Base-by-base conservation (phyloP, 2,888 invertebrate species). In the Xestobium rufovillosum region DNA sequence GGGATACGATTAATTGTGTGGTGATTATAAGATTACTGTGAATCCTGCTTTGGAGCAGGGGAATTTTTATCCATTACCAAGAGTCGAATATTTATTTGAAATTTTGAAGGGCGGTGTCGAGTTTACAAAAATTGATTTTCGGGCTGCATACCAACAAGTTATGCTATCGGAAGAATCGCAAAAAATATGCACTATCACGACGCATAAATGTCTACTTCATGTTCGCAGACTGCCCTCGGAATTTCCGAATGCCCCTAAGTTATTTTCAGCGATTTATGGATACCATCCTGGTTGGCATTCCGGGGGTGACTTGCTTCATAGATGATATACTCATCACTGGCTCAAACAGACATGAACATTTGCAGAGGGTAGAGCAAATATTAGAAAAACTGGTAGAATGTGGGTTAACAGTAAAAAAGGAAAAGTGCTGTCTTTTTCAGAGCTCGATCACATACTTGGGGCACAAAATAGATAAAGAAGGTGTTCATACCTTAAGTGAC, bases 161-260 rank as follows among this genome's bases (percentile, higher is more conserved):
- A n/a, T n/a, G n/a, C n/a, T n/a, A n/a, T n/a, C n/a, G n/a, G n/a
- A n/a, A n/a, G n/a, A n/a, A n/a, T 35, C 52, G n/a, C 43, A 48
- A 31, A 46, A 48, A 26, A 29, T 42, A 9, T 40, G 41, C 14
- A 52, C 53, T 1, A 47, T 56, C n/a, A 44, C 47, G 8, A 55
- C 57, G 2, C 54, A 51, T 34, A 47, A 41, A 14, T 52, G 55
- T 1, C 38, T 55, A 13, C 53, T 39, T 36, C 36, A 34, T n/a
- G 50, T 48, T 39, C 47, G 44, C 4, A 44, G 55, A 12, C 31
- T 56, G 14, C 49, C 54, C 3, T 56, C 48, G 37, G 60, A 56
- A 4, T 49, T 60, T 23, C 44, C 53, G 2, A 45, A 50, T 11
- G 51, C 52, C 6, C 53, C 56, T n/a, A 46, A 50, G 12, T 49